Evolutionary conservation across 2,797 vertebrate species (phyloP).

Genomic region (Cuculus canorus): DNA sequence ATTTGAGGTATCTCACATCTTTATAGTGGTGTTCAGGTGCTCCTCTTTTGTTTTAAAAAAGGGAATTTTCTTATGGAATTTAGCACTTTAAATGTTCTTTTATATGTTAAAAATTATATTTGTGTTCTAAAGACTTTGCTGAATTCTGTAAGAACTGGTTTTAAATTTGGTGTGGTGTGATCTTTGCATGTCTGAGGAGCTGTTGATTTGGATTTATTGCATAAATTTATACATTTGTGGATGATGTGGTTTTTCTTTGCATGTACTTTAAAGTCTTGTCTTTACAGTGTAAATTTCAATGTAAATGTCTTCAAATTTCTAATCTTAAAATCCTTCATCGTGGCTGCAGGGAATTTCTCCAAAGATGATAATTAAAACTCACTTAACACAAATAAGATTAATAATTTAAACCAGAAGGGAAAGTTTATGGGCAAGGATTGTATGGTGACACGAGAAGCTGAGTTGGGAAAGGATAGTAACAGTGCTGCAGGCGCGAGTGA

Average conservation of each 20-base stretch:
- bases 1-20: slow-evolving; percentile 82
- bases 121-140: background rate
- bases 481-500: background rate
- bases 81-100: slow-evolving; percentile 18
- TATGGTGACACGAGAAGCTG: background rate
- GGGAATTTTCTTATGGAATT: slow-evolving; percentile 61
- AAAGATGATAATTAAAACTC: background rate
- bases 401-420: background rate
- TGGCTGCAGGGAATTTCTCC: background rate
- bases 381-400: background rate
- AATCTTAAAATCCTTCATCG: background rate
- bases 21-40: slow-evolving; percentile 49
- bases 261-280: slow-evolving; percentile 5
- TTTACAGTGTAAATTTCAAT: background rate
- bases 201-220: slow-evolving; percentile 15
- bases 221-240: slow-evolving; percentile 1
- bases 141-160: slow-evolving; percentile 68
- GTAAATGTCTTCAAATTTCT: background rate
- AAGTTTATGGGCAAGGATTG: background rate
- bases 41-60: slow-evolving; percentile 46
- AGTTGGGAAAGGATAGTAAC: background rate
- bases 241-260: slow-evolving; percentile 13
- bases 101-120: background rate
- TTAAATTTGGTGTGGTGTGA: slow-evolving; percentile 27
- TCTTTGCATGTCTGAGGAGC: slow-evolving; percentile 39